phyloP scores from a whole-genome alignment of 1,140 invertebrate species.

The Lepidostoma basale region DNA sequence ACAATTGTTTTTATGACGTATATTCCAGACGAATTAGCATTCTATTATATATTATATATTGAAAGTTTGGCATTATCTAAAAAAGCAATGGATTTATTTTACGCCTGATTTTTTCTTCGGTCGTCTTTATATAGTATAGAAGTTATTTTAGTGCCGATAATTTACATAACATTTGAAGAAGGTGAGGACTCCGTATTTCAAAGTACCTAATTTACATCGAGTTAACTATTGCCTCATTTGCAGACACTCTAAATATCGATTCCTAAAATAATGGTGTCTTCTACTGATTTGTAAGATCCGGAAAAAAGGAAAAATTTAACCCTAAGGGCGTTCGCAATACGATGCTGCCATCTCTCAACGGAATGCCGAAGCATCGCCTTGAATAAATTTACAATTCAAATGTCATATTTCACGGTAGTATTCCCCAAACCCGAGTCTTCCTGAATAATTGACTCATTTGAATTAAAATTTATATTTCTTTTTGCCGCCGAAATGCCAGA shows the following conservation, averaged over 20 bases:
- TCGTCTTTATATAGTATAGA: no score
- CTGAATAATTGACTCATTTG: constrained; percentile 47
- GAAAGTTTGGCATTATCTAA: no score
- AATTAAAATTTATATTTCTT: constrained; percentile 42
- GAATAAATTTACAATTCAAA: constrained; percentile 48
- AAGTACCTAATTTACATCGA: no score
- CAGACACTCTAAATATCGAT: background rate
- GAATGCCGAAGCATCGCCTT: constrained; percentile 40
- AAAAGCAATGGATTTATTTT: no score
- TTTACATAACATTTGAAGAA: no score
- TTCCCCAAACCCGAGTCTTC: constrained; percentile 29
- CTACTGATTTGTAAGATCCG: background rate
- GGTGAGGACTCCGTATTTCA: no score
- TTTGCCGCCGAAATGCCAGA: constrained; percentile 5
- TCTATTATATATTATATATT: no score
- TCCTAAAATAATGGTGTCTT: background rate
- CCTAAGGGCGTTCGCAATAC: constrained; percentile 5
- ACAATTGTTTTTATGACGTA: no score
- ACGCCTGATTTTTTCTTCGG: no score
- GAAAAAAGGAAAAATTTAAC: background rate
- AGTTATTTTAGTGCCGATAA: no score
- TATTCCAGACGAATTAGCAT: no score
- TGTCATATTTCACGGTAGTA: constrained; percentile 45
- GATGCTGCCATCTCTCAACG: constrained; percentile 33
- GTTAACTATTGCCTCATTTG: no score